Conservation (phyloP, 2,113 vertebrate species). For the Sclerurus mexicanus region DNA sequence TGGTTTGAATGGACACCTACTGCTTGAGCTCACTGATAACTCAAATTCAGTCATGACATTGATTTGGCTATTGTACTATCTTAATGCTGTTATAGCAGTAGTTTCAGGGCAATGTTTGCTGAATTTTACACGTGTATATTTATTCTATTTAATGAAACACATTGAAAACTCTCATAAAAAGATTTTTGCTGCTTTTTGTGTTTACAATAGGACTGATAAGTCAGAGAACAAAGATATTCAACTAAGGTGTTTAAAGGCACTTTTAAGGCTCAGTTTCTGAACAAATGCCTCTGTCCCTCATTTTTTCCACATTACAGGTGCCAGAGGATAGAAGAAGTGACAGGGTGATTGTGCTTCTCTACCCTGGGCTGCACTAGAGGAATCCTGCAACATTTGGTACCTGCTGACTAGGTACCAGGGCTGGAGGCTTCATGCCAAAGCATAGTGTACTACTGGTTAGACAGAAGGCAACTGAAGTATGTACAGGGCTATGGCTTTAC, state of each 20-base stretch:
- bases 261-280: neutral
- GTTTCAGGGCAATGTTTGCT: neutral
- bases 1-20: neutral
- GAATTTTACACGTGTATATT: neutral
- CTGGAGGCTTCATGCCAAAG: neutral
- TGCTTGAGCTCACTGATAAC: neutral
- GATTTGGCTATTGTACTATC: neutral
- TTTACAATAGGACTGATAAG: neutral
- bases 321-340: neutral
- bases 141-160: neutral
- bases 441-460: neutral
- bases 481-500: neutral
- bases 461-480: neutral
- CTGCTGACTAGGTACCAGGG: fast-evolving
- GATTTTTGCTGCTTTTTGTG: neutral
- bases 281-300: neutral
- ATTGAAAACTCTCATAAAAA: neutral
- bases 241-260: neutral
- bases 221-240: neutral
- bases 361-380: neutral
- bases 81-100: neutral
- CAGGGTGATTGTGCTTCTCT: neutral
- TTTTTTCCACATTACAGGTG: neutral
- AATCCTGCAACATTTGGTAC: neutral
- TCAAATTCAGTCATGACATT: neutral